phyloP scores from a whole-genome alignment of 2,113 vertebrate species.

The Amblyopsis rosae region DNA sequence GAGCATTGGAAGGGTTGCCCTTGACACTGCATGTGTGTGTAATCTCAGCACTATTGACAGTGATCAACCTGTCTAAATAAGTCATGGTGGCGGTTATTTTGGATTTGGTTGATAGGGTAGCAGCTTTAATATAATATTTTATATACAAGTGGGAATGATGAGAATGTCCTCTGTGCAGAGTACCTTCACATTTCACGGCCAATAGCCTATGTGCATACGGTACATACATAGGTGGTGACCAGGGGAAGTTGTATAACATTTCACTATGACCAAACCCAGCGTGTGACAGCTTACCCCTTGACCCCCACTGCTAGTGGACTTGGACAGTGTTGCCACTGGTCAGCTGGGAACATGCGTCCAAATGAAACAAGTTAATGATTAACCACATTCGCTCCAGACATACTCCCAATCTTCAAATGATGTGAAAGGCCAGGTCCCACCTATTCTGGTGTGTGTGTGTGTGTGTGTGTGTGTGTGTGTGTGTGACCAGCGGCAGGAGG shows the following conservation, averaged over 20 bases:
- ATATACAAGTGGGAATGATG: too few relatives aligned
- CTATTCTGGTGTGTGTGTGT: constrained; percentile 33
- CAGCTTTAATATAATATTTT: too few relatives aligned
- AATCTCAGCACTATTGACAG: too few relatives aligned
- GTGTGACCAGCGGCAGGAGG: constrained; percentile 24
- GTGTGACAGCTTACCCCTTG: constrained; percentile 34
- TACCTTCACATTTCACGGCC: too few relatives aligned
- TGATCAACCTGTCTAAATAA: too few relatives aligned
- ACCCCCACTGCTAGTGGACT: constrained; percentile 27
- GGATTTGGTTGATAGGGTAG: too few relatives aligned
- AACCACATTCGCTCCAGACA: constrained; percentile 32
- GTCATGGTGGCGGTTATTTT: too few relatives aligned
- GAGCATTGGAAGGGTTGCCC: too few relatives aligned
- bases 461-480: constrained; percentile 34
- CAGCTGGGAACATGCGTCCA: constrained; percentile 50
- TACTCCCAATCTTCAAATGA: constrained; percentile 37
- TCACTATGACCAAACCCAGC: constrained; percentile 4
- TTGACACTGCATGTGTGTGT: too few relatives aligned
- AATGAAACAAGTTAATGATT: constrained; percentile 64
- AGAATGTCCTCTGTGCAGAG: too few relatives aligned
- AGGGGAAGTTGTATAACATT: constrained; percentile 7
- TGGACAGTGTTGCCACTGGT: constrained; percentile 36
- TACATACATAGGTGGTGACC: background rate
- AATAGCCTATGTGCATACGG: too few relatives aligned
- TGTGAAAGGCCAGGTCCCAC: constrained; percentile 43